Base-by-base conservation (phyloP, 2,797 vertebrate genomes). In the Esox masquinongy region DNA sequence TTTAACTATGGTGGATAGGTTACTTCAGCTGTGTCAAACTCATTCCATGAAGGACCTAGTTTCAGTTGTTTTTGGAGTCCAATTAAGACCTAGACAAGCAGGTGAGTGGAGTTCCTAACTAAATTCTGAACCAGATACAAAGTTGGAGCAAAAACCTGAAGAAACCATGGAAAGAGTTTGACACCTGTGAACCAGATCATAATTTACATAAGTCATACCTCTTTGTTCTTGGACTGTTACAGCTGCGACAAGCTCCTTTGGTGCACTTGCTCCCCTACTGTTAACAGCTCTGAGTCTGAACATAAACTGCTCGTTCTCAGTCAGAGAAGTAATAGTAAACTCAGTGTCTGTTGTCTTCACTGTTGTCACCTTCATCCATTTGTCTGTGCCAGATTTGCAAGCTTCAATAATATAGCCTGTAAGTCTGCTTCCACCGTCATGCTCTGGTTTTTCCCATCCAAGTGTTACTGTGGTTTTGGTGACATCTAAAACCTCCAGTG, bases 351-450 rank as follows among this genome's bases (percentile, higher is more conserved):
- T 96, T 83, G 94, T 93, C 88, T 99, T 99, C 82, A 99, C 76
- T 0, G 96, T 95, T 75, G 96, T 95, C 71, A 97, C 97, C 84
- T 98, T 99, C 97, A 99, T 94, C 98, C 98, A 99, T 78, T 96
- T 96, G 79, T 99, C 97, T 1, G 96, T 97, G 77, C 96, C 97
- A 74, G 96, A 95, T 90, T 90, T 97, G 92, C 97, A 97, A 84
- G 98, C 98, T 88, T 99, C 98, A 29, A 99, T 93, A 43, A 99
- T 78, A 43, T 99, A 99, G 72, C 95, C 95, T 0, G 93, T 97
- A 83, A 99, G 86, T 84, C 98, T 95, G 91, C 97, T 98, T 72
- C 98, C 98, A 17, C 98, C 98, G 70, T 99, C 98, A 2, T 99
- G 96, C 68, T 95, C 93, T 5, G 98, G 98, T 85, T 99, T 99